Conservation (phyloP, 53 echinoderm and acorn worm genomes). For the Pentamera pediparva region DNA sequence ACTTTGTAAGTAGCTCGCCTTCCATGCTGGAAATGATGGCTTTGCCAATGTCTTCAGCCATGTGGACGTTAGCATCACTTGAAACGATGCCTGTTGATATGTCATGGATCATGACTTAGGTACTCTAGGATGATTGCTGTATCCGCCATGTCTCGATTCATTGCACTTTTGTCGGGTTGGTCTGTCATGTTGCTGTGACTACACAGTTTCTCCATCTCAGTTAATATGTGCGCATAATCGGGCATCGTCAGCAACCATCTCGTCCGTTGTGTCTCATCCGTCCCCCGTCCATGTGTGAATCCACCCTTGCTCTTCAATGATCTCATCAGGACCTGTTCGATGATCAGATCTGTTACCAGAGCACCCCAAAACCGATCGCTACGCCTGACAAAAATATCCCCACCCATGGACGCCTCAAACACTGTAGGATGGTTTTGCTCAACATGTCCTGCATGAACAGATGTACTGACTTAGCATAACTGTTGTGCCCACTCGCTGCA, state of each 20-base stretch:
- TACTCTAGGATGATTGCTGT: neutral
- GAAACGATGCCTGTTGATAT: neutral
- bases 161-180: neutral
- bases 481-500: slow-evolving; percentile 36
- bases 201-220: neutral
- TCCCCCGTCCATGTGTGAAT: slow-evolving; percentile 21
- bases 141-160: neutral
- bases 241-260: slow-evolving; percentile 32
- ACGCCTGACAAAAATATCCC: neutral
- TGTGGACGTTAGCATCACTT: neutral
- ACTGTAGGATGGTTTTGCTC: neutral
- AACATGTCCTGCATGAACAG: slow-evolving; percentile 24
- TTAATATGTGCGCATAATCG: neutral
- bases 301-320: no score
- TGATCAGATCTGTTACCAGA: slow-evolving; percentile 6
- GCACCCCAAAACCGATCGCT: slow-evolving; percentile 5
- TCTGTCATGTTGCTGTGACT: neutral
- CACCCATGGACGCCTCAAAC: neutral
- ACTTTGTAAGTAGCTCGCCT: neutral
- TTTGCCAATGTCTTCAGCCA: neutral
- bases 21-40: neutral
- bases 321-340: slow-evolving; percentile 21
- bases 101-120: slow-evolving; percentile 8
- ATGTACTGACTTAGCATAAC: slow-evolving; percentile 24
- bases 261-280: slow-evolving; percentile 21